Base-by-base conservation (phyloP, 2,888 invertebrate genomes). In the Drosophila dives region DNA sequence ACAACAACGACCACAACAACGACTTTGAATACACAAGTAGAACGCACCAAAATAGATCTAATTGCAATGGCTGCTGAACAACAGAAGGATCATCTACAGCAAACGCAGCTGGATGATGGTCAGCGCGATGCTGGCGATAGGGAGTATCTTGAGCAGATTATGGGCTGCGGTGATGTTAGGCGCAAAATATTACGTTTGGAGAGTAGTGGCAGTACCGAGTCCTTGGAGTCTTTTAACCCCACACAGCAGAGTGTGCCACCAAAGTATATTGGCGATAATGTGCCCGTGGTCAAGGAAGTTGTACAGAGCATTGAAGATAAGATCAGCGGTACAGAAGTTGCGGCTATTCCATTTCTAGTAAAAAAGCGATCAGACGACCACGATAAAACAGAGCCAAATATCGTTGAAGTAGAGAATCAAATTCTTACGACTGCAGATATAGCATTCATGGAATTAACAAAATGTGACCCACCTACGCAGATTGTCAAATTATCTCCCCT, bases 151-250 rank as follows among this genome's bases (percentile, higher is more conserved):
- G 86, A 86, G 48, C 72, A 87, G 62, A 85, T 90, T 36, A 89
- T 89, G 83, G 83, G 86, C 65, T 94, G 94, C 54, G 94, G 94
- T 36, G 95, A 94, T 90, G 95, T 95, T 12, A 94, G 94, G 91
- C 94, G 94, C 17, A 94, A 94, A 88, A 93, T 95, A 56, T 93
- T 93, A 90, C 90, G 94, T 54, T 80, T 95, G 54, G 95, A 95
- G 90, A 88, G 81, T 61, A 81, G 64, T 65, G 79, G 76, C 61
- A 83, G 77, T 56, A 78, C 80, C 20, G 86, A 86, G 45, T 76
- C 87, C 17, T 51, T 81, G 72, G 90, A 89, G 34, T 59, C 54
- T 26, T 38, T 80, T 2, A 64, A 48, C 23, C 17, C 59, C 23
- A n/a, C 34, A 26, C 68, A 58, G 17, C 50, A 54, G 60, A 73